Percentiles rank a stretch among this genome's conserved stretches.
These are phyloP conservation scores for Hyperopisus bebe DNA, from an alignment of 2,113 vertebrate genomes.

Conservation along the genomic window DNA sequence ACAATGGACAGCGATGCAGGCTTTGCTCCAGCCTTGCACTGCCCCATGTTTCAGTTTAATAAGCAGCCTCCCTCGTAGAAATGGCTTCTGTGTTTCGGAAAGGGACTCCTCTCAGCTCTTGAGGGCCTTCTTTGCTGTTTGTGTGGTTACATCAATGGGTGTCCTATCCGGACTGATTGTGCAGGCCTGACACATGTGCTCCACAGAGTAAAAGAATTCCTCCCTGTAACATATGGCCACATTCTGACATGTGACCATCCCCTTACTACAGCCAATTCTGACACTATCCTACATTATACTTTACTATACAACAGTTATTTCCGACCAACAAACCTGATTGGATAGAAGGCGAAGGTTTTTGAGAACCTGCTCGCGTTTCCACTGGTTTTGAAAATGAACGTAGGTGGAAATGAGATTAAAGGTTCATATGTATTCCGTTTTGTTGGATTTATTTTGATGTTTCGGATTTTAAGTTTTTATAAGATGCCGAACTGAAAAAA, in stretches of 20 bases:
- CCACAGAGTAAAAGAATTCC: neutral
- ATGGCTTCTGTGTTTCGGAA: conserved; percentile 79
- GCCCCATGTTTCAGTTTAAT: conserved; percentile 78
- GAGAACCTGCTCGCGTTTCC: too few relatives aligned
- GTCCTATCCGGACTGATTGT: conserved; percentile 26
- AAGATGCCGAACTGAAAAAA: too few relatives aligned
- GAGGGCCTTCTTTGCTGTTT: conserved; percentile 37
- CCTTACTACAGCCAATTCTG: neutral
- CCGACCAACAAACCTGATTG: too few relatives aligned
- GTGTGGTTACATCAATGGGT: conserved; percentile 38
- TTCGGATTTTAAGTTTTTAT: too few relatives aligned
- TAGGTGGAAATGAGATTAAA: too few relatives aligned
- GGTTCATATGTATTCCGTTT: too few relatives aligned
- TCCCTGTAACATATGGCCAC: neutral
- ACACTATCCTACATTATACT: neutral
- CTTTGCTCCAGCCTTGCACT: conserved; percentile 57
- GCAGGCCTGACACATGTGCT: conserved; percentile 9
- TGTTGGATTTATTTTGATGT: too few relatives aligned
- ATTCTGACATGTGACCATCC: neutral
- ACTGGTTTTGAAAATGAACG: too few relatives aligned
- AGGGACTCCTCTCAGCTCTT: conserved; percentile 43
- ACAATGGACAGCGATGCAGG: conserved; percentile 73
- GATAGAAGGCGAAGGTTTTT: too few relatives aligned
- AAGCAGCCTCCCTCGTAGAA: conserved; percentile 74
- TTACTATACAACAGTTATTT: neutral